Evolutionary conservation across 1,140 invertebrate species (phyloP), one percentile per base, ranked within the genome.

Genomic region (Pseudomyrmex concolor): DNA sequence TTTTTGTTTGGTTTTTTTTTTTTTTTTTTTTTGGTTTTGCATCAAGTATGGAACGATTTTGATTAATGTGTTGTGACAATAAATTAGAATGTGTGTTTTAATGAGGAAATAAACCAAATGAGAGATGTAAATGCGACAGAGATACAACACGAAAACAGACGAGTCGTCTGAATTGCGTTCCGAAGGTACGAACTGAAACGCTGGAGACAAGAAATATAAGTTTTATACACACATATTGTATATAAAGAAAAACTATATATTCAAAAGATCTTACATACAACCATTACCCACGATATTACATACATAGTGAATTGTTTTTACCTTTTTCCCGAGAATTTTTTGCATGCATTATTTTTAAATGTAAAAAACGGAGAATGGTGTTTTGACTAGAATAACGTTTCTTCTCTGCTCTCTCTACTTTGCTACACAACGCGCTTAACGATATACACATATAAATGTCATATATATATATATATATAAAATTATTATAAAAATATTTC

Each of bases 141-240:
- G 34, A 34, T 34, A 34, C 34, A 34, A 34, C 34, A 34, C 34
- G 34, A 34, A 34, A 67, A 17, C 66, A 78, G 17, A 45, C 19
- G 64, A 45, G 66, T 66, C 25, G 45, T 2, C 71, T 71, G 43
- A 59, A 70, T 70, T 43, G 19, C 66, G 54, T 78, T 78, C 70
- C 54, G 70, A 68, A 2, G 22, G 13, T 51, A 51, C 59, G 50
- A 74, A 80, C 68, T 68, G 50, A 85, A 64, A 86, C 86, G 85
- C 86, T 92, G 89, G 91, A 92, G 89, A 91, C 89, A 91, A 92
- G 90, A 92, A 91, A 88, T 7, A 57, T 17, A 22, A 34, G 34
- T 34, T 34, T 57, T 57, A 19, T 13, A 70, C 19, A 62, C 64
- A 34, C 48, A 70, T 8, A 60, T 50, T 12, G 9, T 12, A 57